phyloP scores from a whole-genome alignment of 92 coral and sea anemone genomes.

The Parazoanthus atlanticus region DNA sequence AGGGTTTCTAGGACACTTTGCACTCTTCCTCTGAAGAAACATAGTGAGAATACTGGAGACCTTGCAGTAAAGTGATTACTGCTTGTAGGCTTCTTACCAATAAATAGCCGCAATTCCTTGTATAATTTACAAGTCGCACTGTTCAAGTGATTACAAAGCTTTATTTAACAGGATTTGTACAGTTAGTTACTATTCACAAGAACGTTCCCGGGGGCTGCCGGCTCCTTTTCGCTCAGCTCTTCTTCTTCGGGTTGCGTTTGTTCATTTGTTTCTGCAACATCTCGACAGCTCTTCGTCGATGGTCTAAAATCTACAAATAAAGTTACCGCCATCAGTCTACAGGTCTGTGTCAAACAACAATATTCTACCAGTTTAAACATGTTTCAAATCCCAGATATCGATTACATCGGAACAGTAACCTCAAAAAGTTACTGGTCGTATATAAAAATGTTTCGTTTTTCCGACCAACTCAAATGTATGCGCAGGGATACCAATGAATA shows the following conservation, averaged over 20 bases:
- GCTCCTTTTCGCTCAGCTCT: constrained; percentile 58
- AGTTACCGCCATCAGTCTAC: background rate
- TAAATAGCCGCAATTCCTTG: background rate
- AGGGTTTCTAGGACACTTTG: no score
- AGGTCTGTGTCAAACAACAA: no score
- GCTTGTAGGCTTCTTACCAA: background rate
- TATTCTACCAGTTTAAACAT: no score
- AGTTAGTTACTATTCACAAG: background rate
- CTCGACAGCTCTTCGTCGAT: constrained; percentile 83
- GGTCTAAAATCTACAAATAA: constrained; percentile 82
- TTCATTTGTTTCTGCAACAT: constrained; percentile 90
- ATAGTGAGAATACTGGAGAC: no score
- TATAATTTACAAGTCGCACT: background rate
- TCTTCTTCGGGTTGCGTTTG: constrained; percentile 95
- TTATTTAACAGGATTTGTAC: constrained; percentile 40
- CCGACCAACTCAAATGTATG: no score
- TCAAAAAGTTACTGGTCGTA: no score
- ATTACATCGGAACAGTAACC: no score
- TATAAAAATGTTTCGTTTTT: no score
- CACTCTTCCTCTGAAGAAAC: no score
- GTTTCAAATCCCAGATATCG: no score
- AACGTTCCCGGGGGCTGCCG: background rate
- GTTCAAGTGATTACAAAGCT: constrained; percentile 24
- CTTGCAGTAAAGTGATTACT: background rate
- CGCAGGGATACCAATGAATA: no score